A percentile compares a stretch with the other conserved stretches of the same genome.
phyloP scores from a whole-genome alignment of 1,140 invertebrate species.

The Meloidogyne hapla region DNA sequence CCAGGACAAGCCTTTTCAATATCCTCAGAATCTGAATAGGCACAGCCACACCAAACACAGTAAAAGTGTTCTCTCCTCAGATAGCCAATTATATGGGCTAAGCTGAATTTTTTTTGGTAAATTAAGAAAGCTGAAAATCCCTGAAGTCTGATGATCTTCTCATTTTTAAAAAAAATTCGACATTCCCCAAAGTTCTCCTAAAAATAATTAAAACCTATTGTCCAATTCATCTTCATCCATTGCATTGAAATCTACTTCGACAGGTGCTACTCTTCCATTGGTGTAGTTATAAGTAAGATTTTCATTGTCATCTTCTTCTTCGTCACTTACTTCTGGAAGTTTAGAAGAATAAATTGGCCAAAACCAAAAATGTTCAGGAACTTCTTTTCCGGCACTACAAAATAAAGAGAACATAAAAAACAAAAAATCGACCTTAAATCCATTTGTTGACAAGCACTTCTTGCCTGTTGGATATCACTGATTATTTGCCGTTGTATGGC shows the following conservation, averaged over 20 bases:
- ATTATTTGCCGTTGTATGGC: constrained; percentile 68
- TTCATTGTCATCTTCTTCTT: background rate
- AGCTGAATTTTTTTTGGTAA: constrained; percentile 32
- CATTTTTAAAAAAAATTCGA: constrained; percentile 10
- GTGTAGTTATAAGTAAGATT: constrained; percentile 26
- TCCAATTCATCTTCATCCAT: constrained; percentile 37
- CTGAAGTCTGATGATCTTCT: no score
- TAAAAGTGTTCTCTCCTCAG: constrained; percentile 46
- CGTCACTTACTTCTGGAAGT: background rate
- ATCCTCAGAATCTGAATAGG: constrained; percentile 42
- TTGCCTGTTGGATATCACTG: constrained; percentile 73
- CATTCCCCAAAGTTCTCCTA: background rate
- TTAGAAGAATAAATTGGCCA: constrained; percentile 69
- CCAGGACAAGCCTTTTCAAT: constrained; percentile 43
- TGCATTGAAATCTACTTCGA: constrained; percentile 32
- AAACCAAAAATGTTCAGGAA: constrained; percentile 72
- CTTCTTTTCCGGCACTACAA: constrained; percentile 60
- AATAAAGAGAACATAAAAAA: constrained; percentile 14
- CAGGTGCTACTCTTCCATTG: constrained; percentile 43
- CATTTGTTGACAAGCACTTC: constrained; percentile 75
- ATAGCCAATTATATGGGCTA: constrained; percentile 36
- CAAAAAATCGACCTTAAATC: constrained; percentile 67
- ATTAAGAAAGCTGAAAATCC: no score
- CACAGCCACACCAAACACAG: constrained; percentile 49
- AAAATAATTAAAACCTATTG: background rate